Base-by-base conservation (phyloP, 2,797 vertebrate genomes). In the Galagoides demidoff region DNA sequence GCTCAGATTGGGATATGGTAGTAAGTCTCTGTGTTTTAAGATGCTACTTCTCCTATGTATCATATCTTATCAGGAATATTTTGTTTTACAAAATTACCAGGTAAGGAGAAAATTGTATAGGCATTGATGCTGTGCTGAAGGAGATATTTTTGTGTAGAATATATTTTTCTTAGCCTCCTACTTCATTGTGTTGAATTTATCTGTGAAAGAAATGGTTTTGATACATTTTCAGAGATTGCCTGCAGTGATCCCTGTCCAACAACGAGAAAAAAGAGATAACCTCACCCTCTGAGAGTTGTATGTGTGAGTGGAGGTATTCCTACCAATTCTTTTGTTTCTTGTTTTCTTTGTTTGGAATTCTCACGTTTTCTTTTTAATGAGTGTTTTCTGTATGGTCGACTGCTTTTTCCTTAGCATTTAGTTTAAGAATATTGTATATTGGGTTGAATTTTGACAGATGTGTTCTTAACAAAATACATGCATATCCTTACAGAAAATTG, bases 341-440 rank as follows among this genome's bases (percentile, higher is more conserved):
- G 8, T 43, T 85, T 89, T 49, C 27, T 17, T 61, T 49, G 37
- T 34, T 83, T 81, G 79, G n/a, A 64, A 85, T 8, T 11, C 89
- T 79, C 16, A 49, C 22, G 84, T 55, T 73, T 71, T 37, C 31
- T 27, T 83, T 90, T 94, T 78, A 31, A 7, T 55, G 70, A 49
- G 45, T 66, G 25, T 88, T 71, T 79, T 88, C 23, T 86, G 6
- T 88, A 37, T 84, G 19, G 71, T 76, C 83, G 61, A 49, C 85
- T 90, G 43, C 22, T 29, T 19, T 11, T 13, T 14, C 0, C 83
- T 90, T 52, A 31, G 43, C n/a, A 61, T 82, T 82, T 89, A 74
- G 20, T 87, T 93, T 77, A 94, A 64, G 64, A 87, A 52, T 85
- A 73, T 90, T 88, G 22, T 70, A 55, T 61, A 29, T 77, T 70